Conservation (phyloP, 2,888 invertebrate species). For the Aricia artaxerxes region DNA sequence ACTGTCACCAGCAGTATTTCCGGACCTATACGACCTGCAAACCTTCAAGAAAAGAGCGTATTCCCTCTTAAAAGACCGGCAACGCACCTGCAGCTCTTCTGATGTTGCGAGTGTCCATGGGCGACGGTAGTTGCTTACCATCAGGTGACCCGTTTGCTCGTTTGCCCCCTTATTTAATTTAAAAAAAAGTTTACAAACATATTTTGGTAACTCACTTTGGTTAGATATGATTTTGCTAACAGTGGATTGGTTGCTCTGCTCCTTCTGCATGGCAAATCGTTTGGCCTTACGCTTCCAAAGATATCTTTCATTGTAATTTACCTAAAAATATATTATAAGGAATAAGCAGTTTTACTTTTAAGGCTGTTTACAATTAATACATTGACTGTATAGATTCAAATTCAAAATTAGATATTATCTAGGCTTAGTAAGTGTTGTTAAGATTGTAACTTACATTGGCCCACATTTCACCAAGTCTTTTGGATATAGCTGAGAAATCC, state of each 20-base stretch:
- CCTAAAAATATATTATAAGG: constrained; percentile 52
- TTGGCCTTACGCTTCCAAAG: constrained; percentile 92
- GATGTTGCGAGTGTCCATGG: no score
- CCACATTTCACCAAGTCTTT: constrained; percentile 93
- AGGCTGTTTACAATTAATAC: no score
- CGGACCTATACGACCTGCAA: no score
- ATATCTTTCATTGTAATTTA: constrained; percentile 82
- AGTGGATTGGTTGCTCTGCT: constrained; percentile 54
- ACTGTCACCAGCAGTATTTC: no score
- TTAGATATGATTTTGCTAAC: constrained; percentile 68
- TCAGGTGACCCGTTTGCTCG: no score
- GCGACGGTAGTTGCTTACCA: no score
- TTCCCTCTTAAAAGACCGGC: no score
- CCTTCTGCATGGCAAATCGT: constrained; percentile 76
- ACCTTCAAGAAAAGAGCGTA: no score
- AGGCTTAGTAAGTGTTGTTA: background rate
- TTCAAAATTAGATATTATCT: no score
- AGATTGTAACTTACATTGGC: constrained; percentile 81
- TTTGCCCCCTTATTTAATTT: no score
- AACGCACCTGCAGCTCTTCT: no score
- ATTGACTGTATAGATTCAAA: no score
- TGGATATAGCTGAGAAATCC: constrained; percentile 92
- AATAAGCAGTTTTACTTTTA: background rate
- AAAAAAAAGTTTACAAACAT: background rate
- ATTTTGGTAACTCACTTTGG: constrained; percentile 51